These are phyloP conservation scores for Trachelus tabidus DNA, from an alignment of 2,888 invertebrate species.

Conservation along the genomic window DNA sequence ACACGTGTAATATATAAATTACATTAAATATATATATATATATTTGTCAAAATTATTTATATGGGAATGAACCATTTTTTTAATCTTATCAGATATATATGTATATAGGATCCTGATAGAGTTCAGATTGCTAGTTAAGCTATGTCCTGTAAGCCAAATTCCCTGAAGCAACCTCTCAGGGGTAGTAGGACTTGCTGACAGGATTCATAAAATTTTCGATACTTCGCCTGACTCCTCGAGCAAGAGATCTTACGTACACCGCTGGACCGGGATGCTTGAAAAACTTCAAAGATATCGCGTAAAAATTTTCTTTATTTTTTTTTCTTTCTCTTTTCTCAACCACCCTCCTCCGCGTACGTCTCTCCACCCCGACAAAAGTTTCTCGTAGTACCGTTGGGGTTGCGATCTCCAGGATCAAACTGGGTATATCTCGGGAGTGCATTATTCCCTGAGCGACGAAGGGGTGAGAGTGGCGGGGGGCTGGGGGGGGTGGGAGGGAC, in stretches of 20 bases:
- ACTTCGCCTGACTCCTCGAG: conserved; percentile 12
- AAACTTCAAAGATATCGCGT: conserved; percentile 18
- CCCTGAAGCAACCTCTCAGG: too few species aligned
- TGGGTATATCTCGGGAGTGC: conserved; percentile 46
- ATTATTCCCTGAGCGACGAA: conserved; percentile 51
- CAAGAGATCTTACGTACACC: too few species aligned
- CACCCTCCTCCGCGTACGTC: too few species aligned
- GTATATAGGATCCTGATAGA: too few species aligned
- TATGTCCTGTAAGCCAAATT: too few species aligned
- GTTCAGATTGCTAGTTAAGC: too few species aligned
- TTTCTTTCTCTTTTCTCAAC: too few species aligned
- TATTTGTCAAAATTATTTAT: too few species aligned
- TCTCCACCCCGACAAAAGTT: conserved; percentile 37
- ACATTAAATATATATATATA: too few species aligned
- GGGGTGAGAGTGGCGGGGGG: neutral
- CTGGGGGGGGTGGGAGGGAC: neutral
- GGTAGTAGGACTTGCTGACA: conserved; percentile 3
- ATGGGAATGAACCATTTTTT: too few species aligned
- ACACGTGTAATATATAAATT: too few species aligned
- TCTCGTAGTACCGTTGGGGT: conserved; percentile 36
- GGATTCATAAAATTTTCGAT: conserved; percentile 60
- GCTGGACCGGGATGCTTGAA: neutral
- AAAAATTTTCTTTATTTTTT: neutral
- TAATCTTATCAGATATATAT: too few species aligned
- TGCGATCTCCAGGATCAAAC: conserved; percentile 35